These are phyloP conservation scores for Pharmacophagus antenor DNA, from an alignment of 2,888 invertebrate genomes.

Conservation along the genomic window DNA sequence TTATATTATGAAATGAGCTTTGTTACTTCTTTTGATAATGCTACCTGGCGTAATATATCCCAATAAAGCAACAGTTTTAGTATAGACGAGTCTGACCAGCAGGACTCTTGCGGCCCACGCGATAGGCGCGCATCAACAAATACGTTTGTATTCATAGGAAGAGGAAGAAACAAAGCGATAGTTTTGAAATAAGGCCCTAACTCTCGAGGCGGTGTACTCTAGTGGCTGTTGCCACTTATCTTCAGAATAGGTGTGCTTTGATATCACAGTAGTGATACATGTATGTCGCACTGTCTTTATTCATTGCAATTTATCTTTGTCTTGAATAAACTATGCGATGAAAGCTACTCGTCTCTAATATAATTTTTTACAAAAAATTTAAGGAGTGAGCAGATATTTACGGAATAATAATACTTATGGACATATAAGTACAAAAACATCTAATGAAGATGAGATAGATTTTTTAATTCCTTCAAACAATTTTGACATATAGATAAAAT, in stretches of 20 bases:
- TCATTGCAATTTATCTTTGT: conserved; percentile 6
- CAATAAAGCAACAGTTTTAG: conserved; percentile 35
- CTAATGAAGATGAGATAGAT: no score
- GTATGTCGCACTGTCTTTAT: conserved; percentile 18
- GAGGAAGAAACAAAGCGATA: conserved; percentile 32
- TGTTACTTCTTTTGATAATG: conserved; percentile 14
- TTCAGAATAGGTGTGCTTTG: conserved; percentile 21
- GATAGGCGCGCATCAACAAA: conserved; percentile 34
- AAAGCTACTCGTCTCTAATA: neutral
- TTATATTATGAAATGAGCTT: conserved; percentile 19
- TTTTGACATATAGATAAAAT: no score
- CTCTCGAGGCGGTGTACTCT: conserved; percentile 23
- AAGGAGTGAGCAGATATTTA: neutral
- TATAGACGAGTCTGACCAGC: conserved; percentile 40
- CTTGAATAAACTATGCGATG: neutral
- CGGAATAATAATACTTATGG: neutral
- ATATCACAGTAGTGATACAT: conserved; percentile 30
- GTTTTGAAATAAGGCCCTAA: conserved; percentile 28
- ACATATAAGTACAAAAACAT: neutral
- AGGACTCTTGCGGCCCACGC: conserved; percentile 39
- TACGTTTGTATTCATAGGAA: conserved; percentile 33
- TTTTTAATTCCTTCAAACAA: neutral
- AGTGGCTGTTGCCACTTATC: conserved; percentile 25
- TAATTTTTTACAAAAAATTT: neutral
- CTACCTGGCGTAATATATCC: conserved; percentile 26